Conservation (phyloP, 2,797 vertebrate genomes). For the Lycodopsis pacificus region DNA sequence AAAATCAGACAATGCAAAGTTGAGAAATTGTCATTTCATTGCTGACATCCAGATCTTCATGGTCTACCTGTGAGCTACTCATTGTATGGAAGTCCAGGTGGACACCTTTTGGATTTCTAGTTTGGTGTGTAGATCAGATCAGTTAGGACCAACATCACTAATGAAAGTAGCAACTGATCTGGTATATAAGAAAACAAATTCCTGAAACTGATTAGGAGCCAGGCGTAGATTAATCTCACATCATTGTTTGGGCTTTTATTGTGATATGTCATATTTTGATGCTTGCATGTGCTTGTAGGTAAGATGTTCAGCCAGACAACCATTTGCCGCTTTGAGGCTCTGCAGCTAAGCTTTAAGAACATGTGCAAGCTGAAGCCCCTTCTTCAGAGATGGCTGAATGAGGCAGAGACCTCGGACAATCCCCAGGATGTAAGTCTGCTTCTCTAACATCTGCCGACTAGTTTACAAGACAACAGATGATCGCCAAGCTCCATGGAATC, state of each 20-base stretch:
- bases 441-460: conserved; percentile 52
- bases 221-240: accelerated
- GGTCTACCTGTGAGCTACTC: background rate
- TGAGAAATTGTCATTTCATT: background rate
- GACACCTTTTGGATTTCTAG: background rate
- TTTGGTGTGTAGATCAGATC: background rate
- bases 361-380: conserved; percentile 89
- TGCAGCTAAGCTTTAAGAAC: conserved; percentile 88
- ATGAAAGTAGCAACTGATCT: background rate
- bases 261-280: background rate
- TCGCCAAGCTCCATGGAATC: background rate
- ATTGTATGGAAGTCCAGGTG: background rate
- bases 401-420: conserved; percentile 85
- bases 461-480: conserved; percentile 63
- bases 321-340: conserved; percentile 88
- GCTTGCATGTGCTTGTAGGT: conserved; percentile 59
- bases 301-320: conserved; percentile 91
- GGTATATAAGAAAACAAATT: background rate
- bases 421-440: conserved; percentile 85
- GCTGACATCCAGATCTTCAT: background rate
- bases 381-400: conserved; percentile 86
- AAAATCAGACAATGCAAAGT: too few species aligned
- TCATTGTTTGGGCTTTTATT: background rate
- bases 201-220: background rate
- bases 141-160: too few species aligned